phyloP scores from a whole-genome alignment of 2,888 invertebrate species.

The Sthenelais limicola region DNA sequence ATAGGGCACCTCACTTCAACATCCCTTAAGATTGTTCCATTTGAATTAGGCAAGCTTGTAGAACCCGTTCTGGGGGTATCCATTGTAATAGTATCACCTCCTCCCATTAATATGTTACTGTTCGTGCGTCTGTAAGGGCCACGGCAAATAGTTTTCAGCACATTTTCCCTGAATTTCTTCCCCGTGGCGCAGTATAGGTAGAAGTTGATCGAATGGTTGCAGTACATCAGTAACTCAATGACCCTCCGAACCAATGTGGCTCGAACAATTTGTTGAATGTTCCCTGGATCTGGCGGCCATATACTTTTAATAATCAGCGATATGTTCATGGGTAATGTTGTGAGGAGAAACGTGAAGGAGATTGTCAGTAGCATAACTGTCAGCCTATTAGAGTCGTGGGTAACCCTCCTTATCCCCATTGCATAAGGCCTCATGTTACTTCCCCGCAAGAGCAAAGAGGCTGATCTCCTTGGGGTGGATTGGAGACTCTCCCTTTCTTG shows the following conservation, averaged over 20 bases:
- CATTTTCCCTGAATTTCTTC: slow-evolving; percentile 49
- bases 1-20: too few species aligned
- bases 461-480: slow-evolving; percentile 4
- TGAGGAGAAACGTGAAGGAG: slow-evolving; percentile 64
- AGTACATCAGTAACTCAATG: slow-evolving; percentile 50
- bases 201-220: slow-evolving; percentile 51
- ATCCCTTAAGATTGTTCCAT: too few species aligned
- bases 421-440: not conserved
- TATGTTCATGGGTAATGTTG: slow-evolving; percentile 66
- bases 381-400: slow-evolving; percentile 50
- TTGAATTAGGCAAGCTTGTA: too few species aligned
- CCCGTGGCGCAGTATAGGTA: slow-evolving; percentile 52
- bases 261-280: slow-evolving; percentile 8
- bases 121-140: too few species aligned
- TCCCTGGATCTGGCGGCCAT: slow-evolving; percentile 13
- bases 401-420: slow-evolving; percentile 10
- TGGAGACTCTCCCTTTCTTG: slow-evolving; percentile 24
- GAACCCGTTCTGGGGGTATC: too few species aligned
- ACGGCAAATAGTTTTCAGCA: slow-evolving; percentile 33
- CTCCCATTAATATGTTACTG: too few species aligned
- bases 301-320: slow-evolving; percentile 52
- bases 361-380: slow-evolving; percentile 67
- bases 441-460: not conserved
- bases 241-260: slow-evolving; percentile 44
- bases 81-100: too few species aligned